Evolutionary conservation across 2,113 vertebrate species (phyloP).

Genomic region (Chamaea fasciata): DNA sequence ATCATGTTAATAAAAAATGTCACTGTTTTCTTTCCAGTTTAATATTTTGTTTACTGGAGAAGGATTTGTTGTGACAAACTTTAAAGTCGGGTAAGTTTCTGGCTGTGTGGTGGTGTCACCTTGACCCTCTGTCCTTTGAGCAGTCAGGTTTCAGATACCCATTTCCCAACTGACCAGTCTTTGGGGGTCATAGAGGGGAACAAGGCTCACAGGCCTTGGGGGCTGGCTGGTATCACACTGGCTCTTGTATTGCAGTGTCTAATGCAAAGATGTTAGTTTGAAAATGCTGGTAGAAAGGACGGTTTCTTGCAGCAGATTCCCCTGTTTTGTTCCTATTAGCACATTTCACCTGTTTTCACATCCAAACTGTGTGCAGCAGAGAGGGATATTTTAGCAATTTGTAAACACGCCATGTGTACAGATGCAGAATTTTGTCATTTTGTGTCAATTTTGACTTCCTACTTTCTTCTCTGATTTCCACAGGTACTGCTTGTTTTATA

Average conservation of each 20-base stretch:
- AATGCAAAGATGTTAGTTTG: not conserved
- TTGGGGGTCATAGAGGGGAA: not conserved
- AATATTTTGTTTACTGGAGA: conserved; percentile 19
- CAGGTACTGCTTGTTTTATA: not conserved
- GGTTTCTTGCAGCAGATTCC: not conserved
- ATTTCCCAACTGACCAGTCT: not conserved
- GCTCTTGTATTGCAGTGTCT: not conserved
- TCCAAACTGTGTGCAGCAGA: not conserved
- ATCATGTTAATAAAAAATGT: not conserved
- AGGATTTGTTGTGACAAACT: conserved; percentile 43
- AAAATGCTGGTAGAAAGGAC: not conserved
- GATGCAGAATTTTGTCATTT: not conserved
- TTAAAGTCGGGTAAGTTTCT: conserved; percentile 50
- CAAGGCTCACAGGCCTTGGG: not conserved
- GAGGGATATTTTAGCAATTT: not conserved
- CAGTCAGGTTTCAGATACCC: not conserved
- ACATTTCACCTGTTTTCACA: not conserved
- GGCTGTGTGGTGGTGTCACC: not conserved
- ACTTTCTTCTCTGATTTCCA: not conserved
- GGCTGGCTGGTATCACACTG: not conserved
- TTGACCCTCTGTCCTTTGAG: not conserved
- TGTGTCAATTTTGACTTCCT: not conserved
- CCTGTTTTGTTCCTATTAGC: not conserved
- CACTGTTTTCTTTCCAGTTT: conserved; percentile 50
- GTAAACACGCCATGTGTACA: not conserved